phyloP scores from a whole-genome alignment of 1,140 invertebrate species.

The Micrasema longulum region DNA sequence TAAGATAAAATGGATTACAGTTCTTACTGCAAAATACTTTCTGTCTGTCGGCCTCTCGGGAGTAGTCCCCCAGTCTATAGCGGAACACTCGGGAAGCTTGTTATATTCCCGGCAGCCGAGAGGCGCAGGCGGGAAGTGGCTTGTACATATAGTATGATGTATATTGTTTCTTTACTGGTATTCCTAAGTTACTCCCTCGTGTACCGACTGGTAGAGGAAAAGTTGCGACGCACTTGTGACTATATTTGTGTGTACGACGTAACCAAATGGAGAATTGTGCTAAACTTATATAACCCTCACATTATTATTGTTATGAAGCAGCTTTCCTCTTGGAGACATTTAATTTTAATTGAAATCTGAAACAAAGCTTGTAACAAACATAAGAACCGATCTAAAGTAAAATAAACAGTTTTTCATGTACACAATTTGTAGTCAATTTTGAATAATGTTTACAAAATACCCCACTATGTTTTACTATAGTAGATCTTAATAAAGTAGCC shows the following conservation, averaged over 20 bases:
- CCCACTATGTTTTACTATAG: constrained; percentile 33
- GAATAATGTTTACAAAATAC: constrained; percentile 39
- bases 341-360: constrained; percentile 36
- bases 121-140: constrained; percentile 10
- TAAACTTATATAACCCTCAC: constrained; percentile 50
- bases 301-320: constrained; percentile 50
- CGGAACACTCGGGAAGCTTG: background rate
- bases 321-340: constrained; percentile 45
- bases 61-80: background rate
- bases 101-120: background rate
- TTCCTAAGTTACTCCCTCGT: constrained; percentile 41
- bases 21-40: constrained; percentile 29
- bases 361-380: constrained; percentile 50
- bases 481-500: constrained; percentile 24
- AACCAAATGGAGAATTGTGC: constrained; percentile 47
- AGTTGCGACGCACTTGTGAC: constrained; percentile 45
- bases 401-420: constrained; percentile 52
- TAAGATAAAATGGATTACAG: constrained; percentile 39
- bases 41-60: constrained; percentile 20
- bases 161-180: constrained; percentile 41
- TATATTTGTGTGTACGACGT: constrained; percentile 35
- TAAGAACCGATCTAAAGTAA: constrained; percentile 47
- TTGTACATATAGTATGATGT: constrained; percentile 29
- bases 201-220: constrained; percentile 37
- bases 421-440: constrained; percentile 48